Conservation (phyloP, 1,140 invertebrate genomes). For the Drosophila pectinifera region DNA sequence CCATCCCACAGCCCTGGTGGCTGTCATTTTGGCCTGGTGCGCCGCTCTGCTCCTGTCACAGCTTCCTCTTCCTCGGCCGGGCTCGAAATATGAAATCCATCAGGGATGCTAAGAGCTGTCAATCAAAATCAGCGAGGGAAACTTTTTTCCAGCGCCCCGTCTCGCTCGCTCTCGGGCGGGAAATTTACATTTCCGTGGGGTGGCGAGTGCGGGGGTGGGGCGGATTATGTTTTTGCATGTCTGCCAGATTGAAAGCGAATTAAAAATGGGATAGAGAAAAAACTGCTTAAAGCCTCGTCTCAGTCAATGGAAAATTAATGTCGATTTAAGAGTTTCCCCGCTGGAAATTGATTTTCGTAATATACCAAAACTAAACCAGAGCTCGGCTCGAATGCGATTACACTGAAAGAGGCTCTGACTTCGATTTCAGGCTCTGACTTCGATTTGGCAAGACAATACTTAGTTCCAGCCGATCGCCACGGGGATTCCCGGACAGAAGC, state of each 20-base stretch:
- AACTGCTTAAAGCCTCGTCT: constrained; percentile 53
- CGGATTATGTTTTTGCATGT: constrained; percentile 76
- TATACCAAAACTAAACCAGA: constrained; percentile 43
- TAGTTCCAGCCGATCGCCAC: constrained; percentile 31
- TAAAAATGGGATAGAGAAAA: constrained; percentile 72
- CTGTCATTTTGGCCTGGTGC: constrained; percentile 75
- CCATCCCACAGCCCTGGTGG: constrained; percentile 19
- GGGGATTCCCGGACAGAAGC: constrained; percentile 38
- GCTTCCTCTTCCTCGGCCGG: constrained; percentile 29
- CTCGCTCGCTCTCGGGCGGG: constrained; percentile 28
- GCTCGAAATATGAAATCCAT: constrained; percentile 84
- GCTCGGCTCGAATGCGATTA: constrained; percentile 50
- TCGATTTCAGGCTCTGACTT: constrained; percentile 14
- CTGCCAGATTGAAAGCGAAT: constrained; percentile 81
- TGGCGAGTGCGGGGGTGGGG: constrained; percentile 26
- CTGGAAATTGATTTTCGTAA: constrained; percentile 55
- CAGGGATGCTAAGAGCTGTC: constrained; percentile 84
- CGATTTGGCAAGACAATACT: constrained; percentile 28
- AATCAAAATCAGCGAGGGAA: constrained; percentile 84
- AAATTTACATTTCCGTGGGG: constrained; percentile 76
- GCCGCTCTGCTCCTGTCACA: constrained; percentile 41
- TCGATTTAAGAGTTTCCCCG: constrained; percentile 61
- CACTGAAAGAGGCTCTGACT: constrained; percentile 12
- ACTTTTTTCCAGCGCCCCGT: constrained; percentile 63
- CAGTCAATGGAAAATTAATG: constrained; percentile 64